Evolutionary conservation across 1,140 invertebrate genomes (phyloP), one percentile per base, ranked within the genome.

Genomic region (Bactericera cockerelli): DNA sequence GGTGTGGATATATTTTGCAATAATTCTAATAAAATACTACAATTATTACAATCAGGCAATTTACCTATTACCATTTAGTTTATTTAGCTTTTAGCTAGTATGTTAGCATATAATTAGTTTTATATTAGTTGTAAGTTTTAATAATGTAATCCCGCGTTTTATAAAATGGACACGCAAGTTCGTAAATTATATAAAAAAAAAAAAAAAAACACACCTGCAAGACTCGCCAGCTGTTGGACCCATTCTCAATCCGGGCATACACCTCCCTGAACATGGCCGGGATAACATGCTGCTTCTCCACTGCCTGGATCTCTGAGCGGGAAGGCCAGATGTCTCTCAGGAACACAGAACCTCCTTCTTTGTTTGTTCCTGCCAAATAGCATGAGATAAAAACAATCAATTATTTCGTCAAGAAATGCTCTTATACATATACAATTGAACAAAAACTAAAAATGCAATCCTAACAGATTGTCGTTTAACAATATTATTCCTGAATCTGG

Each of bases 251-350:
- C 68, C 83, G 89, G 3, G 78, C 79, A 67, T 96, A 96, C n/a
- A 93, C 90, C 76, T 98, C 90, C 66, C 86, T 83, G 71, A 98
- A 98, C 91, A 98, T 97, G n/a, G 90, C 85, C 0, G 94, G 94
- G 55, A 97, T 91, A 1, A 99, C 93, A 69, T 83, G 80, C 68
- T 87, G 76, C 63, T 85, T 82, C 70, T 98, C 95, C 0, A 98
- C 84, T 16, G 78, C 77, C 67, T 93, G 87, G 65, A 99, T 95
- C 70, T 97, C 89, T 6, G 79, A 67, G n/a, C 93, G 76, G 4
- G 82, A 83, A 0, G 96, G 96, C 94, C 95, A 99, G 67, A 99
- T 95, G 68, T 99, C 94, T 1, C 80, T 73, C 1, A 98, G 76
- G 73, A 78, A 98, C 0, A 99, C 81, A 0, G 80, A 70, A 33